Evolutionary conservation across 2,888 invertebrate genomes (phyloP), one percentile per base, ranked within the genome.

Genomic region (Eupithecia insigniata): DNA sequence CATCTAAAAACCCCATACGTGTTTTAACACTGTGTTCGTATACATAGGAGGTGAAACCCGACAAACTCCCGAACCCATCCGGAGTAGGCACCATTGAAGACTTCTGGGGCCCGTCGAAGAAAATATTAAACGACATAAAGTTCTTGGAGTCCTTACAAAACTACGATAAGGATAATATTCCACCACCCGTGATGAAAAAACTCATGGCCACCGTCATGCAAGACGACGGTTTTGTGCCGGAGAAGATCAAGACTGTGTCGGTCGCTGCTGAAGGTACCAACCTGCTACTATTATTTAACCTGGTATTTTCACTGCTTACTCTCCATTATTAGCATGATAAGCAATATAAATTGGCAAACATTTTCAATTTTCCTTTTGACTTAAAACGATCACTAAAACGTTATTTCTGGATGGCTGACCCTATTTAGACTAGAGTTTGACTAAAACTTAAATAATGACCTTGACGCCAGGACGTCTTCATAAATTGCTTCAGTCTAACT

Each of bases 121-220:
- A 97, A 86, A 89, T 98, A 26, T 94, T 99, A 2, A 97, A 98
- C 75, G 99, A 99, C 86, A 96, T 98, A 79, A 98, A 97, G 86
- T 99, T 99, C 87, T 90, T 99, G 70, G 98, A 99, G 78, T 96
- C 96, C 26, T 94, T 99, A 69, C 95, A 98, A 55, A 96, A 96
- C 81, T 99, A 97, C 82, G 99, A 99, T 85, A 99, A 98, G 88
- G 99, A 99, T 83, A 98, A 98, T 85, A 99, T 99, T 78, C 96
- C 97, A 0, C 96, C 97, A 0, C 88, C 95, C 0, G 96, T 98
- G 2, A 99, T 99, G 93, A 97, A 97, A 86, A 97, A 96, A 83
- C 95, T 99, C 69, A 96, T 97, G 78, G 96, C 97, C 46, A 97
- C 96, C 80, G 97, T 98, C 71, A 91, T 98, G 83, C 95, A 95